Percentiles rank a stretch among this genome's conserved stretches.
phyloP scores from a whole-genome alignment of 2,113 vertebrate genomes.

The Ascaphus truei region DNA sequence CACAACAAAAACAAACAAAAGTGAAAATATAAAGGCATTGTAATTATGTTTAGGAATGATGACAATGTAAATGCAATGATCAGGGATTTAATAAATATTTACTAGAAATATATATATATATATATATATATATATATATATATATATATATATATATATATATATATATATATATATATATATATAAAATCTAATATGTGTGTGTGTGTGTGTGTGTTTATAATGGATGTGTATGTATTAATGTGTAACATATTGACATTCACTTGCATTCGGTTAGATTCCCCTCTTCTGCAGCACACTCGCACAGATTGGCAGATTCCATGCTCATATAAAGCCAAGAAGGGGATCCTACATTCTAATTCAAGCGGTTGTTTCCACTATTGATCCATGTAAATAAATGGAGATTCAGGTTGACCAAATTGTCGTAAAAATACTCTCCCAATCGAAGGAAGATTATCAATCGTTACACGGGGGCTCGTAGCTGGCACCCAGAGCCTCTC shows the following conservation, averaged over 20 bases:
- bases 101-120: no score
- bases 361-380: slow-evolving; percentile 52
- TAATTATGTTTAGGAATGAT: no score
- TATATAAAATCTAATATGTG: no score
- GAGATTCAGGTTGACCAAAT: slow-evolving; percentile 48
- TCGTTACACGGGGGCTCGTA: slow-evolving; percentile 28
- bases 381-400: slow-evolving; percentile 58
- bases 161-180: no score
- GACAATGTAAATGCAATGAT: no score
- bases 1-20: no score
- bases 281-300: neutral
- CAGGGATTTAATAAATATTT: no score
- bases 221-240: no score
- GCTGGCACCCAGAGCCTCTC: slow-evolving; percentile 3
- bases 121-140: no score
- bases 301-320: slow-evolving; percentile 17
- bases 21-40: no score
- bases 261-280: neutral
- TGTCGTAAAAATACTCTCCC: slow-evolving; percentile 49
- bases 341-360: slow-evolving; percentile 40
- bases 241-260: neutral
- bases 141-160: no score
- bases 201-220: neutral
- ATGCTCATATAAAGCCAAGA: slow-evolving; percentile 16
- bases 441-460: slow-evolving; percentile 45